Base-by-base conservation (phyloP, 2,113 vertebrate genomes). In the Garra rufa region DNA sequence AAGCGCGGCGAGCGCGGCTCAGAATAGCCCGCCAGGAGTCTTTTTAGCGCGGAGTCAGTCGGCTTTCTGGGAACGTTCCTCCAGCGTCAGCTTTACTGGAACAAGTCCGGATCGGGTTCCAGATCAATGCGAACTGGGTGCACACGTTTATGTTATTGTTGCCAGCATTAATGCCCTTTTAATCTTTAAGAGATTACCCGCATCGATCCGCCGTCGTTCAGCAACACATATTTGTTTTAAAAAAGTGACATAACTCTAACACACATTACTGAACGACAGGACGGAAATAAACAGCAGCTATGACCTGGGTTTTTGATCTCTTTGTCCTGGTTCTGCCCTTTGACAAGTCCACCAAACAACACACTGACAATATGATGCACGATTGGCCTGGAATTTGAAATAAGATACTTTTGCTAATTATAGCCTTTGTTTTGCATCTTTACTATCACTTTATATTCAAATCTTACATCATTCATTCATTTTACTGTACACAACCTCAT, bases 91-190 rank as follows among this genome's bases (percentile, higher is more conserved):
- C 90, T 84, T 96, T 96, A 92, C 96, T 94, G 95, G 95, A 95
- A 97, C 88, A 26, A 88, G 92, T 91, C 89, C 89, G 92, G 95
- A 93, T 96, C 94, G 92, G 90, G 92, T 96, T 96, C 94, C 95
- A 94, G 92, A 97, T 96, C 95, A 96, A 96, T 96, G 95, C 90
- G 87, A 94, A 91, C 93, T 87, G 92, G 94, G 93, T 94, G 92
- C 93, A 90, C 90, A 88, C 93, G 90, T 92, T 95, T 92, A 89
- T 91, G 93, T 94, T 95, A 93, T 92, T 89, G 93, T 94, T 95
- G 94, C 94, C 94, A 95, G 91, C 94, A 95, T 94, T 94, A 95
- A 95, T 95, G 95, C 94, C 94, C 96, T 96, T 96, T 96, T 96
- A 95, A 96, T 96, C 95, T 95, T 95, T 94, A 89, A 91, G 95